These are phyloP conservation scores for Mya arenaria DNA, from an alignment of 1,140 invertebrate species.

Conservation along the genomic window DNA sequence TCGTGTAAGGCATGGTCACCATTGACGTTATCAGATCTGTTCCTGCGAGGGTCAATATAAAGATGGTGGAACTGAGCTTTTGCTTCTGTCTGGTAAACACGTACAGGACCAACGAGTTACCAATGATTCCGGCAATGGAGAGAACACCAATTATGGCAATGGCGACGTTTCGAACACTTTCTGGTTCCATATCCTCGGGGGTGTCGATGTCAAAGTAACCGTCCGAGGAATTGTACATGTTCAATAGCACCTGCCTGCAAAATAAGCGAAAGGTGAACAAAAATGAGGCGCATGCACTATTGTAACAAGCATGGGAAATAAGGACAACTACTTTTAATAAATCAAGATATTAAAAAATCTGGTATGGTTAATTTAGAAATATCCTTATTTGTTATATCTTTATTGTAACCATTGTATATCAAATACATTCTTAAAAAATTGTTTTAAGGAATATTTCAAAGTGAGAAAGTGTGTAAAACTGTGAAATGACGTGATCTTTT, in stretches of 20 bases:
- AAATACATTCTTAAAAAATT: too few relatives aligned
- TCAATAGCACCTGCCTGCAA: constrained; percentile 9
- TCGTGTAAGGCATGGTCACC: constrained; percentile 66
- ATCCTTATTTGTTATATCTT: too few relatives aligned
- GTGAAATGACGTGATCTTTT: too few relatives aligned
- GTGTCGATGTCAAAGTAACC: background rate
- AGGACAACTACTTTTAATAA: too few relatives aligned
- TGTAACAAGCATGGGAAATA: too few relatives aligned
- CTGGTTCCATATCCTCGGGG: constrained; percentile 10
- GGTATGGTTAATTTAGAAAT: too few relatives aligned
- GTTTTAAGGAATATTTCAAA: too few relatives aligned
- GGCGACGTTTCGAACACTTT: constrained; percentile 28
- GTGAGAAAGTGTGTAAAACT: too few relatives aligned
- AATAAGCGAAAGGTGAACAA: background rate
- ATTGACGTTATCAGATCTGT: constrained; percentile 66
- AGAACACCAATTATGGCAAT: constrained; percentile 55
- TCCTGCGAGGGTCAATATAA: constrained; percentile 69
- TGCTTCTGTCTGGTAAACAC: constrained; percentile 71
- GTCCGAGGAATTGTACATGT: background rate
- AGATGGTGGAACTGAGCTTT: constrained; percentile 68
- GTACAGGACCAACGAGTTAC: constrained; percentile 72
- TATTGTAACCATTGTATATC: too few relatives aligned
- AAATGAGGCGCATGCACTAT: too few relatives aligned
- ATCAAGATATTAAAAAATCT: too few relatives aligned
- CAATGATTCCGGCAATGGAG: constrained; percentile 66